A percentile compares a stretch with the other conserved stretches of the same genome.
Conservation (phyloP, 2,888 invertebrate genomes). For the Acheta domesticus region DNA sequence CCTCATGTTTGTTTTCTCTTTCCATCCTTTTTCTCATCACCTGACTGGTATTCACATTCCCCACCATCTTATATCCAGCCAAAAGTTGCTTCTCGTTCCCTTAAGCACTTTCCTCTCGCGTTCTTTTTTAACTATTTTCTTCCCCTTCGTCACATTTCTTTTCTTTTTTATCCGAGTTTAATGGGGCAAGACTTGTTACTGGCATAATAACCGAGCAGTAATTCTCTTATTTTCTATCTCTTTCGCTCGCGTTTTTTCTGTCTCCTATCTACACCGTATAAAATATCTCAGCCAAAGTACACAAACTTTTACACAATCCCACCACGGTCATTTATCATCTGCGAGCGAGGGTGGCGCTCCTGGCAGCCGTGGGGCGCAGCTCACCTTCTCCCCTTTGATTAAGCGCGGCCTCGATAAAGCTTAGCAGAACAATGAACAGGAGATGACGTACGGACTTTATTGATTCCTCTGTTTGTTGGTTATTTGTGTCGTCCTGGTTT, state of each 20-base stretch:
- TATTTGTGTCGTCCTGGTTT: background rate
- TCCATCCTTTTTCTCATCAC: background rate
- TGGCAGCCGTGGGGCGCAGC: background rate
- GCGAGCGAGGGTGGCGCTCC: background rate
- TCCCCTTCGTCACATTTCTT: background rate
- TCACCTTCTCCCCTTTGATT: background rate
- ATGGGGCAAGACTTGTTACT: constrained; percentile 6
- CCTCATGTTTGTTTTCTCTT: background rate
- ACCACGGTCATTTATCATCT: constrained; percentile 18
- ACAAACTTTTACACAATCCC: constrained; percentile 10
- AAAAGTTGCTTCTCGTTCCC: background rate
- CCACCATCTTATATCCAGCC: background rate
- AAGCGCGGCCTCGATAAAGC: constrained; percentile 7
- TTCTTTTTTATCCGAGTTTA: background rate
- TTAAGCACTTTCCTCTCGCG: background rate
- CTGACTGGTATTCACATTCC: background rate
- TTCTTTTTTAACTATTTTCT: constrained; percentile 1
- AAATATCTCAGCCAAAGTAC: constrained; percentile 3
- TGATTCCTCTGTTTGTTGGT: background rate
- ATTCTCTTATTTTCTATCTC: constrained; percentile 5
- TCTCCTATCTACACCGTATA: constrained; percentile 1
- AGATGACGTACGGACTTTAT: background rate
- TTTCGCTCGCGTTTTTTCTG: background rate
- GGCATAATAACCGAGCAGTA: constrained; percentile 1
- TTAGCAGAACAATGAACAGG: constrained; percentile 9